These are phyloP conservation scores for Rhinichthys klamathensis DNA, from an alignment of 2,113 vertebrate genomes.

Conservation along the genomic window DNA sequence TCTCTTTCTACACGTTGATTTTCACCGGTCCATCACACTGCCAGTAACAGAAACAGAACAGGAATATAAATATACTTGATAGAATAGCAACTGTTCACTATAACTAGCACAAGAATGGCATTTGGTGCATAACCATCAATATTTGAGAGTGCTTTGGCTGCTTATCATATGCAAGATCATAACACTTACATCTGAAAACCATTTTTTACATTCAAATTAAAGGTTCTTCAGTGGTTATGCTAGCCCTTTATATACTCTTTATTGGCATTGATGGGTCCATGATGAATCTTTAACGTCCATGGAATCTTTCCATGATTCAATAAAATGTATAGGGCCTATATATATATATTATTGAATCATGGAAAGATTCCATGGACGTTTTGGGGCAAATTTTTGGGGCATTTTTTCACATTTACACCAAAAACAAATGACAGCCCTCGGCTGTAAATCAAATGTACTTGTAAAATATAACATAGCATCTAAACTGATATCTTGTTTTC, in stretches of 20 bases:
- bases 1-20: neutral
- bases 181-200: neutral
- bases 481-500: conserved; percentile 22
- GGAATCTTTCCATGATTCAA: too few species aligned
- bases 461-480: neutral
- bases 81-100: neutral
- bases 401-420: neutral
- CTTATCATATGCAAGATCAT: neutral
- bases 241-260: too few species aligned
- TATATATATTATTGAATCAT: too few species aligned
- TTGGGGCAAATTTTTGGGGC: too few species aligned
- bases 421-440: too few species aligned
- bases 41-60: neutral
- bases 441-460: neutral
- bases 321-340: too few species aligned
- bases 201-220: neutral
- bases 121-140: neutral
- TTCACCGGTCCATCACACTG: neutral
- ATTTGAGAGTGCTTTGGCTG: neutral
- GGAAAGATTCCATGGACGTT: too few species aligned
- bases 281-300: too few species aligned
- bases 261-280: too few species aligned
- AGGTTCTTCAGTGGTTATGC: neutral
- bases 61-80: neutral
- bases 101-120: neutral